These are phyloP conservation scores for Drosophila anomalata DNA, from an alignment of 2,888 invertebrate genomes.

Conservation along the genomic window DNA sequence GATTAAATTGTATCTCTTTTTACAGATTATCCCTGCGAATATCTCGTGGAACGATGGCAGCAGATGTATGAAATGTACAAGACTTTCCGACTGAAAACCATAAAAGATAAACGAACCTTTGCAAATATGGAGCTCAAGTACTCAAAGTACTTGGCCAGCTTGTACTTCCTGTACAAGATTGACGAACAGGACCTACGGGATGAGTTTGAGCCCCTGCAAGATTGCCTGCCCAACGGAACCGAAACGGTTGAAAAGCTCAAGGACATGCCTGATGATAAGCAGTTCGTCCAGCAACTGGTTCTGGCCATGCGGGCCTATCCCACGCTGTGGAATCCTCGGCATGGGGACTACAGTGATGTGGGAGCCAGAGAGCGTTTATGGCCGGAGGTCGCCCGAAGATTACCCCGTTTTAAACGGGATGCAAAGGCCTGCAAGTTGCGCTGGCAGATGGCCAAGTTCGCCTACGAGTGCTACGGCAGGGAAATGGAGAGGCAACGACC, in stretches of 20 bases:
- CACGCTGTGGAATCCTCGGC: slow-evolving; percentile 75
- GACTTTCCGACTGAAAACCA: slow-evolving; percentile 79
- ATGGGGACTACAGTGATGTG: slow-evolving; percentile 70
- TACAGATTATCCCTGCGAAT: slow-evolving; percentile 66
- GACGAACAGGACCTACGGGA: slow-evolving; percentile 78
- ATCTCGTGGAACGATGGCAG: slow-evolving; percentile 79
- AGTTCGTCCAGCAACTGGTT: slow-evolving; percentile 74
- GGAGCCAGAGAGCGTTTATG: slow-evolving; percentile 74
- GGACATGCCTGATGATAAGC: slow-evolving; percentile 79
- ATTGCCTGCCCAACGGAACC: slow-evolving; percentile 50
- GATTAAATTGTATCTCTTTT: background rate
- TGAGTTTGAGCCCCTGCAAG: slow-evolving; percentile 75
- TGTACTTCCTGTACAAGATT: slow-evolving; percentile 80
- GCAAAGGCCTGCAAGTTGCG: slow-evolving; percentile 73
- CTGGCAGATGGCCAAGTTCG: slow-evolving; percentile 80
- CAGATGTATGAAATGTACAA: slow-evolving; percentile 82
- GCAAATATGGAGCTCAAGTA: slow-evolving; percentile 78
- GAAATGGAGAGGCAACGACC: slow-evolving; percentile 65
- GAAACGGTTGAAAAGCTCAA: slow-evolving; percentile 57
- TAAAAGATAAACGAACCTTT: slow-evolving; percentile 70
- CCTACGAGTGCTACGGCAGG: slow-evolving; percentile 74
- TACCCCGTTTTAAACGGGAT: slow-evolving; percentile 74
- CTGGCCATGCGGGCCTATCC: slow-evolving; percentile 67
- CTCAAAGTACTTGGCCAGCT: slow-evolving; percentile 79
- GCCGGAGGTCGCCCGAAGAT: slow-evolving; percentile 69